These are phyloP conservation scores for Smutsia gigantea DNA, from an alignment of 2,797 vertebrate species.

Conservation along the genomic window DNA sequence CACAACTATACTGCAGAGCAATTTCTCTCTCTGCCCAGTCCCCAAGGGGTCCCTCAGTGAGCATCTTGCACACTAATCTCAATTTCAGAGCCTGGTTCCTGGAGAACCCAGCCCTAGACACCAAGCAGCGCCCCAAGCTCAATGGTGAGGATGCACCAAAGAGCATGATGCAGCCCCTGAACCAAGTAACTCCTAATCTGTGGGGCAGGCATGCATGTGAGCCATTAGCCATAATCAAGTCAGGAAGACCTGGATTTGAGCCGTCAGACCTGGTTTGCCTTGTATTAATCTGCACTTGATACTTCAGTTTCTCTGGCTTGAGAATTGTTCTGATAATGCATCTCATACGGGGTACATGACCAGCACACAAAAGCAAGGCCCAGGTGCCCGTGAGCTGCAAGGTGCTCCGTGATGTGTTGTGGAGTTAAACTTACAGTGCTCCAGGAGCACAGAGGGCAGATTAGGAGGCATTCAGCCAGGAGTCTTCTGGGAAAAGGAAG, in stretches of 20 bases:
- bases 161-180: background rate
- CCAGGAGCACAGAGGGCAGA: background rate
- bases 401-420: background rate
- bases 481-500: background rate
- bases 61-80: background rate
- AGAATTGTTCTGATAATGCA: background rate
- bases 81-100: background rate
- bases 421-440: background rate
- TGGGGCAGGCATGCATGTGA: background rate
- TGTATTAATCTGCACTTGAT: background rate
- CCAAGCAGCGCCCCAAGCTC: background rate
- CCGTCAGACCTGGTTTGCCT: background rate
- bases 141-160: rapidly evolving
- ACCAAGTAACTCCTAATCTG: background rate
- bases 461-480: no score
- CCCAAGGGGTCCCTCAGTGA: background rate
- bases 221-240: background rate
- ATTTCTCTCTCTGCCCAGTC: rapidly evolving
- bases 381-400: background rate
- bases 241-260: background rate
- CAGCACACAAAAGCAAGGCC: background rate
- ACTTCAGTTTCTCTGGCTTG: background rate
- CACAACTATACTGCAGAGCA: no score
- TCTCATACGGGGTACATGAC: rapidly evolving
- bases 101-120: background rate